Evolutionary conservation across 1,140 invertebrate species (phyloP), one percentile per base, ranked within the genome.

Genomic region (Nasonia longicornis): DNA sequence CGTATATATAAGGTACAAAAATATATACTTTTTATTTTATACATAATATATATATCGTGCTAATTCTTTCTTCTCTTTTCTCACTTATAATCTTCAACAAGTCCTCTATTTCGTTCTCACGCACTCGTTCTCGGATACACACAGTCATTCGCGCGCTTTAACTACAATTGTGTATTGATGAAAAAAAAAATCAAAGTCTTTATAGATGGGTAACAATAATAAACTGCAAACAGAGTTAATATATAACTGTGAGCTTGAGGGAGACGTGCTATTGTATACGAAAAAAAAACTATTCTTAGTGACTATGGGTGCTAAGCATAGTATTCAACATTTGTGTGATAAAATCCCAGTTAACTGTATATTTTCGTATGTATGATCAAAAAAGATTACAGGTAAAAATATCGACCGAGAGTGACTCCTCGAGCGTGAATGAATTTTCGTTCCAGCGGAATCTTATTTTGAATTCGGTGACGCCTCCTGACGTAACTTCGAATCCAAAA

Each of bases 1-100:
- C 31, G 31, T 35, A 35, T 80, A 74, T 66, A 74, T 81, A 84
- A 83, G 83, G 84, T 86, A 87, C 82, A 86, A 84, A 87, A 84
- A 85, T 87, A 87, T 86, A 85, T 86, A 84, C 83, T 82, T 82
- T 72, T 83, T 78, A 78, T 69, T 84, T 58, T 84, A 84, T 81
- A 71, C 48, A 72, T 64, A 63, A 84, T 86, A 80, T 72, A 82
- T 82, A 80, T 72, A 82, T 82, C 79, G 73, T 70, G 80, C 79
- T 84, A 35, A 35, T 45, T 84, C 29, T 82, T 84, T 86, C 74
- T 83, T 82, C 79, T 79, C 64, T 80, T 82, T 69, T 84, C 81
- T 84, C 64, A 83, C 38, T 83, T 82, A 29, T 67, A 67, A 29
- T 67, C 26, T n/a, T 67, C 29, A 31, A 67, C 10, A 67, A 29